Percentiles rank a stretch among this genome's conserved stretches.
These are phyloP conservation scores for Morpho helenor DNA, from an alignment of 2,888 invertebrate genomes.

Conservation along the genomic window DNA sequence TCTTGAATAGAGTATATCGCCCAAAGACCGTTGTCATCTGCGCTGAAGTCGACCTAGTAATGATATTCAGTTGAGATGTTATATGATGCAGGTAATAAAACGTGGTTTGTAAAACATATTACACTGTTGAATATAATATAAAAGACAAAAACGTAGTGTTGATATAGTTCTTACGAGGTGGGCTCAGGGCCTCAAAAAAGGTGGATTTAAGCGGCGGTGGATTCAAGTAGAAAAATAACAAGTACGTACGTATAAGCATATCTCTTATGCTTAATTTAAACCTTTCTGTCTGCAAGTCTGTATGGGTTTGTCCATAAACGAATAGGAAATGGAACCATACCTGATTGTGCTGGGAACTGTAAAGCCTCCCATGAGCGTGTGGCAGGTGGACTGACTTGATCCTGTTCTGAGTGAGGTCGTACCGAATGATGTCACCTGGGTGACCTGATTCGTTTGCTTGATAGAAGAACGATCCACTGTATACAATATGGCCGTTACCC, in stretches of 20 bases:
- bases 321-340: constrained; percentile 57
- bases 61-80: too few species aligned
- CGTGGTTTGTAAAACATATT: too few species aligned
- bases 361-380: constrained; percentile 77
- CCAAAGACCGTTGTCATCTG: constrained; percentile 99
- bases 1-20: constrained; percentile 90
- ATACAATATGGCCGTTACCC: constrained; percentile 98
- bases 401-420: constrained; percentile 62
- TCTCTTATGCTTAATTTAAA: too few species aligned
- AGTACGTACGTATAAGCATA: too few species aligned
- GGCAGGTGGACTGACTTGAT: constrained; percentile 65
- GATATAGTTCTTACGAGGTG: too few species aligned
- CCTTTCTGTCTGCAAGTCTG: too few species aligned
- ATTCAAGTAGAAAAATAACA: too few species aligned
- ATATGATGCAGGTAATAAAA: too few species aligned
- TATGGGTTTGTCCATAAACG: neutral
- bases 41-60: constrained; percentile 92
- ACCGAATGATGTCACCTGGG: constrained; percentile 80
- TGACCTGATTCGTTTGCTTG: constrained; percentile 76
- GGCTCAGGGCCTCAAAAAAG: too few species aligned
- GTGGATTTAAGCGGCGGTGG: too few species aligned
- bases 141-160: too few species aligned
- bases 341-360: constrained; percentile 89
- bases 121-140: too few species aligned
- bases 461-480: constrained; percentile 97